Conservation (phyloP, 2,888 invertebrate species). For the Zele albiditarsus region DNA sequence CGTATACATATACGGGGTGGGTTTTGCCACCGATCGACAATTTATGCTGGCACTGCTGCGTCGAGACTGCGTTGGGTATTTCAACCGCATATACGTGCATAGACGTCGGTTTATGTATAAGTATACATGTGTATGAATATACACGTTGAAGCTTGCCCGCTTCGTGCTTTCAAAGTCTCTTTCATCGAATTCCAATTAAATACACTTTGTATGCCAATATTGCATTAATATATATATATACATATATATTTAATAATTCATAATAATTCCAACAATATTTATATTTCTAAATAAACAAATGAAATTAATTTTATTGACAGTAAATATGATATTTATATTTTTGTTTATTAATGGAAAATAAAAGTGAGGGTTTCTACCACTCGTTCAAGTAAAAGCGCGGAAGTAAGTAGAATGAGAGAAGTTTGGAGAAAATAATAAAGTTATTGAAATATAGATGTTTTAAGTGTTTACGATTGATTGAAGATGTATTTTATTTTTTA, state of each 20-base stretch:
- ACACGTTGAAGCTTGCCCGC: background rate
- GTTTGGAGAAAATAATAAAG: no score
- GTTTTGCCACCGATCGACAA: slow-evolving; percentile 32
- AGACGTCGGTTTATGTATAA: background rate
- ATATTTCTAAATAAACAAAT: background rate
- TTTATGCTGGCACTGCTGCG: slow-evolving; percentile 32
- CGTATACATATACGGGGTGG: background rate
- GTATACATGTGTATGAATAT: background rate
- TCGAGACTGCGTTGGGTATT: slow-evolving; percentile 27
- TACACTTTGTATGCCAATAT: slow-evolving; percentile 13
- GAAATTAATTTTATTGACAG: slow-evolving; percentile 3
- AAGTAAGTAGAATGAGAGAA: no score
- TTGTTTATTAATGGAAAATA: no score
- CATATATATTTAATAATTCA: background rate
- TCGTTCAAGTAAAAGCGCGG: no score
- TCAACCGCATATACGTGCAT: slow-evolving; percentile 5
- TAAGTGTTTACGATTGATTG: no score
- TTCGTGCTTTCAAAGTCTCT: slow-evolving; percentile 9
- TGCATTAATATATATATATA: background rate
- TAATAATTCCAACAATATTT: background rate
- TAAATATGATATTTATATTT: background rate
- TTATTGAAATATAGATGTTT: no score
- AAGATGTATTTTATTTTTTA: no score
- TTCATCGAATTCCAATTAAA: slow-evolving; percentile 26
- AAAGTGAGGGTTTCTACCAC: no score